phyloP scores from a whole-genome alignment of 2,797 vertebrate species.

The Hyperoplus lanceolatus region DNA sequence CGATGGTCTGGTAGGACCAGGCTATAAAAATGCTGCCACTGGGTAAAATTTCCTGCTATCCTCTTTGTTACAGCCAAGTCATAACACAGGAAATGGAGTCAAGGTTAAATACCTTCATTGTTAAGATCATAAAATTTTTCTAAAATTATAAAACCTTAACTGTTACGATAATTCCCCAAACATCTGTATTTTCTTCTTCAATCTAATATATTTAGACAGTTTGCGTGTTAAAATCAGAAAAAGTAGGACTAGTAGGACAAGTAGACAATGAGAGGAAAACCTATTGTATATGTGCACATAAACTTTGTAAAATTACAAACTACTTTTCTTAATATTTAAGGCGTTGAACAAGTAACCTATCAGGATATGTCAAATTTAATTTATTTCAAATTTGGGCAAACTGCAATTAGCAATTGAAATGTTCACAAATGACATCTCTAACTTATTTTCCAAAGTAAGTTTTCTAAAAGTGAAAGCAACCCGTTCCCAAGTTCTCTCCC shows the following conservation, averaged over 20 bases:
- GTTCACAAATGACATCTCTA: conserved; percentile 22
- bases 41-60: neutral
- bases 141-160: neutral
- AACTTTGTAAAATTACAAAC: neutral
- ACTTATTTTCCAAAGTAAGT: conserved; percentile 35
- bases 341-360: conserved; percentile 3
- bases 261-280: conserved; percentile 9
- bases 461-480: conserved; percentile 50
- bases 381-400: conserved; percentile 8
- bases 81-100: neutral
- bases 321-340: conserved; percentile 6
- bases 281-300: conserved; percentile 14
- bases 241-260: neutral
- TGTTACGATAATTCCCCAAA: neutral
- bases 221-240: neutral
- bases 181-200: conserved; percentile 18
- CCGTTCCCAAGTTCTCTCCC: conserved; percentile 62
- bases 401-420: conserved; percentile 14
- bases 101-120: conserved; percentile 9
- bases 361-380: neutral
- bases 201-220: neutral
- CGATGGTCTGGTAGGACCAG: too few relatives aligned
- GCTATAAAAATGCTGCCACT: too few relatives aligned
- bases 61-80: neutral
- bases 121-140: conserved; percentile 5